A percentile compares a stretch with the other conserved stretches of the same genome.
phyloP scores from a whole-genome alignment of 2,888 invertebrate genomes.

The Diloba caeruleocephala region DNA sequence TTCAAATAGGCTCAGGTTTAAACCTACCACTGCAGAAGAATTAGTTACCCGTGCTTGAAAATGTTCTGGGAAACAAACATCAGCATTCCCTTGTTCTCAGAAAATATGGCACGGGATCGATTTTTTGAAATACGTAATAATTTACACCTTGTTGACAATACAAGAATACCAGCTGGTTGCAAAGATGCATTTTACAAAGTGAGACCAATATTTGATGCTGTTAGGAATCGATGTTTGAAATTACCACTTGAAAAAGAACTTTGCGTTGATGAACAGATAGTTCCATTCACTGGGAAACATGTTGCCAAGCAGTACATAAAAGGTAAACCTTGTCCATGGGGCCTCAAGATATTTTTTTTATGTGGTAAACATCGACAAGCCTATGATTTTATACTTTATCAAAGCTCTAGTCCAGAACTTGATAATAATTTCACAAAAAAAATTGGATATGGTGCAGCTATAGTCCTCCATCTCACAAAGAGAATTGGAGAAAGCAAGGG shows the following conservation, averaged over 20 bases:
- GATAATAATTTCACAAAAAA: constrained; percentile 42
- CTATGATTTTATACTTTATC: constrained; percentile 50
- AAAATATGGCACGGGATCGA: constrained; percentile 51
- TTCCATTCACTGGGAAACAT: constrained; percentile 53
- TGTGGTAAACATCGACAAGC: constrained; percentile 53
- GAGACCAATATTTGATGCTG: constrained; percentile 49
- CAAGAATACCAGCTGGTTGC: constrained; percentile 35
- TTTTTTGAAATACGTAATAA: constrained; percentile 49
- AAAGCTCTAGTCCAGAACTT: constrained; percentile 48
- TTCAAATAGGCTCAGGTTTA: constrained; percentile 32
- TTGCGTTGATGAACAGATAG: constrained; percentile 54
- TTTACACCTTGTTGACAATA: constrained; percentile 51
- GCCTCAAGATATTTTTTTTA: constrained; percentile 47
- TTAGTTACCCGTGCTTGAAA: constrained; percentile 49
- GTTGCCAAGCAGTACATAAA: constrained; percentile 47
- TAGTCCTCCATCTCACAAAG: constrained; percentile 48
- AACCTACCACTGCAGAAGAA: constrained; percentile 43
- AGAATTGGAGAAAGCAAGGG: constrained; percentile 45
- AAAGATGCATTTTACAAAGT: constrained; percentile 52
- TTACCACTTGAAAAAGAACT: constrained; percentile 49
- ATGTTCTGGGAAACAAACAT: constrained; percentile 47
- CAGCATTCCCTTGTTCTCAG: constrained; percentile 46
- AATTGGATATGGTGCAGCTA: constrained; percentile 49
- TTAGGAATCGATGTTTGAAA: constrained; percentile 51
- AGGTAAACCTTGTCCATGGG: constrained; percentile 53